Conservation (phyloP, 2,113 vertebrate genomes). For the Seriola quinqueradiata region DNA sequence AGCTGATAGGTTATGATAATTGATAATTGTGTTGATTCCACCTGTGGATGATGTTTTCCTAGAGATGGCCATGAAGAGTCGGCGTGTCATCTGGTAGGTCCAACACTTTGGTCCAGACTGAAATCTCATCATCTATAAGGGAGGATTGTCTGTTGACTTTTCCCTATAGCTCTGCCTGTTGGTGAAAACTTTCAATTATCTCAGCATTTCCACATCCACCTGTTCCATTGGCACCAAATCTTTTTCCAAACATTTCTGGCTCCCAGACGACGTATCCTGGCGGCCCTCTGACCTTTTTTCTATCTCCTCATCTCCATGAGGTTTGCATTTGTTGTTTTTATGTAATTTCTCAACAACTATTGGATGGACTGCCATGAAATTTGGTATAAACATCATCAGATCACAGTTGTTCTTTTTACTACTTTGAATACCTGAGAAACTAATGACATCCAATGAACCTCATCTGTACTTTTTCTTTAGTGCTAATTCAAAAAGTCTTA, state of each 20-base stretch:
- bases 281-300: not conserved
- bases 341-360: not conserved
- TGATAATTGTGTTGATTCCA: not conserved
- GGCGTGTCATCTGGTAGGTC: not conserved
- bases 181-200: not conserved
- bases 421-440: no score
- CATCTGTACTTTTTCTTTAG: not conserved
- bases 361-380: not conserved
- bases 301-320: not conserved
- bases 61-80: not conserved
- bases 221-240: not conserved
- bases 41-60: not conserved
- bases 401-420: no score
- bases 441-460: not conserved
- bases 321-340: not conserved
- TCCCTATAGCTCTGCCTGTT: not conserved
- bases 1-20: not conserved
- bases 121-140: not conserved
- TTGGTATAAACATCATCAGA: no score
- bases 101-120: not conserved
- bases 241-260: no score
- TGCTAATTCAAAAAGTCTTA: not conserved
- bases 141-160: not conserved
- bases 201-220: not conserved
- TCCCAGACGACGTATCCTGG: not conserved